Conservation (phyloP, 1,140 invertebrate species). For the Wiebesia pumilae region DNA sequence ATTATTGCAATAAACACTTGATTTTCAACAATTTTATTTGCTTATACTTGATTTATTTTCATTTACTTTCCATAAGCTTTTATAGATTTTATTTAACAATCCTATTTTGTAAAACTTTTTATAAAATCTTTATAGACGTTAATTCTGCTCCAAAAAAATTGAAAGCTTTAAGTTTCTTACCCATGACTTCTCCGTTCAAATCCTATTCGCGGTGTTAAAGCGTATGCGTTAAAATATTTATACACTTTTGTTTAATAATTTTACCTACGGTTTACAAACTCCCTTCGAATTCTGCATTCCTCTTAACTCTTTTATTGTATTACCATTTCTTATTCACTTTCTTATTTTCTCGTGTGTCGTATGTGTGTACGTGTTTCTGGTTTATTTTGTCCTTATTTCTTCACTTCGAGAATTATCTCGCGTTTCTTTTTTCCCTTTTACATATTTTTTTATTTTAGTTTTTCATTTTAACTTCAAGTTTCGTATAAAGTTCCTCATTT, state of each 20-base stretch:
- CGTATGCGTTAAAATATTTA: conserved; percentile 45
- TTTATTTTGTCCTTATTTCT: conserved; percentile 29
- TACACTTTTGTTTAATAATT: conserved; percentile 50
- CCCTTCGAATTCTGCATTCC: background rate
- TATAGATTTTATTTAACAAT: background rate
- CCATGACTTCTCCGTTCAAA: conserved; percentile 21
- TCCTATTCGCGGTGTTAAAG: conserved; percentile 20
- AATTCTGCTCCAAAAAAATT: conserved; percentile 7
- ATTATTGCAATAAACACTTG: conserved; percentile 24
- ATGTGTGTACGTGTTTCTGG: conserved; percentile 39
- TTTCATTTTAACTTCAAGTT: background rate
- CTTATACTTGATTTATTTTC: background rate
- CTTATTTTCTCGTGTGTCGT: conserved; percentile 11
- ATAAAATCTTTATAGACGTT: conserved; percentile 23
- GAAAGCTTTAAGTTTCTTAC: background rate
- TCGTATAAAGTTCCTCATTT: conserved; percentile 44
- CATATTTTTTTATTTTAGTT: background rate
- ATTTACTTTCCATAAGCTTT: background rate
- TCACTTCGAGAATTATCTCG: background rate
- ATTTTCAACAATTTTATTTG: conserved; percentile 19
- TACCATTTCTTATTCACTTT: background rate
- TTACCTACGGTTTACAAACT: conserved; percentile 36
- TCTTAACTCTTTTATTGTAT: background rate
- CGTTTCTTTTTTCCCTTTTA: conserved; percentile 7
- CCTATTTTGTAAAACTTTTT: conserved; percentile 34